Evolutionary conservation across 2,888 invertebrate species (phyloP).

Genomic region (Acanthosepion pharaonis): DNA sequence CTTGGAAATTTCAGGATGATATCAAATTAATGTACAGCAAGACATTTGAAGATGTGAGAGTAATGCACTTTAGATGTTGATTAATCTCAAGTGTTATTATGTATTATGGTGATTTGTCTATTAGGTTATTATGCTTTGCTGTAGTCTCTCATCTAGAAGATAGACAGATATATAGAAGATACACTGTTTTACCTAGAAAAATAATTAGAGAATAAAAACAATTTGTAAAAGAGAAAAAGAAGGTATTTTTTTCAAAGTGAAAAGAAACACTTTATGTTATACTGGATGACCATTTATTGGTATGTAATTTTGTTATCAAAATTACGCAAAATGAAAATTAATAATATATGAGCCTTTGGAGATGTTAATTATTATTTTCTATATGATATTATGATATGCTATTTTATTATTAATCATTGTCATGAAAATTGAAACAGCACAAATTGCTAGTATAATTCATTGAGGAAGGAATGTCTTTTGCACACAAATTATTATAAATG

Average conservation of each 20-base stretch:
- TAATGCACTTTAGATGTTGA: slow-evolving; percentile 11
- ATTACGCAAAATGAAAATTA: not conserved
- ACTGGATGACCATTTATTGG: no score
- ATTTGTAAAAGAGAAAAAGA: no score
- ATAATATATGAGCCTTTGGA: not conserved
- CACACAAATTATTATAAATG: no score
- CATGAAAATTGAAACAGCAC: no score
- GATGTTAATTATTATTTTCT: no score
- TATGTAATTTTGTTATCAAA: not conserved
- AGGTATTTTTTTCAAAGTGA: no score
- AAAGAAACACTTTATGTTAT: no score
- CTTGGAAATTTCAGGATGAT: not conserved
- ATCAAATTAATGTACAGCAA: not conserved
- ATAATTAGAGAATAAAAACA: not conserved
- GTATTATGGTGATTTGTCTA: not conserved
- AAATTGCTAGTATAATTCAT: no score
- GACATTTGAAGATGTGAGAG: not conserved
- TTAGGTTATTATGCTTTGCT: not conserved
- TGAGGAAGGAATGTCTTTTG: no score
- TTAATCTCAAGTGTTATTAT: slow-evolving; percentile 16
- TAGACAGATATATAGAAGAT: no score
- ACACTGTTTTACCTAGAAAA: not conserved
- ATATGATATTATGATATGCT: no score
- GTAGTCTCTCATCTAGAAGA: not conserved
- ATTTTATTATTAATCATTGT: no score